Base-by-base conservation (phyloP, 2,888 invertebrate genomes). In the Aricia artaxerxes region DNA sequence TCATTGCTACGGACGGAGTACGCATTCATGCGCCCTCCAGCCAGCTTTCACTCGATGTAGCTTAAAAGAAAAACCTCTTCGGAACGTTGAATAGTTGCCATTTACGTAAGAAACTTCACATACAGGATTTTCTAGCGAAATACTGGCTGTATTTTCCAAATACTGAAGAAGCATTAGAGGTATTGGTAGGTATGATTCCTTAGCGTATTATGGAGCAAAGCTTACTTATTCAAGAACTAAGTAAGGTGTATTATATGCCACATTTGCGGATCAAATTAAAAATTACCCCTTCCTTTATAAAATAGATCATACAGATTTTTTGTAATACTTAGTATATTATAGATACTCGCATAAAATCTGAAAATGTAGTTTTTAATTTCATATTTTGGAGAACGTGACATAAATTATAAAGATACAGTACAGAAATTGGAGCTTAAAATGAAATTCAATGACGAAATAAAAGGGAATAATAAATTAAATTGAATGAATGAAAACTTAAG, bases 401-500 rank as follows among this genome's bases (percentile, higher is more conserved):
- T 35, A 35, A 38, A 38, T 69, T 69, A 69, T 35, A 38, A 69
- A 69, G 35, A 69, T 69, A 38, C 64, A 35, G 69, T 69, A 57
- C 57, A 57, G 16, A 35, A 13, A 69, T 69, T 69, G 5, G 13
- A 69, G 13, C 35, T 35, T 69, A 38, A 69, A 69, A 38, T 35
- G 64, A 64, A 64, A 31, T 69, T 44, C 73, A 40, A 73, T 73
- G 44, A 73, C 9, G 24, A 69, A 35, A 69, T 69, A 35, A 69
- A 69, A 35, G 35, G 35, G 69, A 69, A 69, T 35, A 35, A 69
- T 69, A 69, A 69, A 35, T 69, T 35, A 38, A 44, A 44, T 73
- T n/a, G 44, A 73, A 73, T 44, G 44, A 40, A 73, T 73, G 16
- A 73, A 44, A 73, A 73, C 40, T 73, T 73, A 73, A 73, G 73